Percentiles rank a stretch among this genome's conserved stretches.
Conservation (phyloP, 2,113 vertebrate genomes). For the Cromileptes altivelis region DNA sequence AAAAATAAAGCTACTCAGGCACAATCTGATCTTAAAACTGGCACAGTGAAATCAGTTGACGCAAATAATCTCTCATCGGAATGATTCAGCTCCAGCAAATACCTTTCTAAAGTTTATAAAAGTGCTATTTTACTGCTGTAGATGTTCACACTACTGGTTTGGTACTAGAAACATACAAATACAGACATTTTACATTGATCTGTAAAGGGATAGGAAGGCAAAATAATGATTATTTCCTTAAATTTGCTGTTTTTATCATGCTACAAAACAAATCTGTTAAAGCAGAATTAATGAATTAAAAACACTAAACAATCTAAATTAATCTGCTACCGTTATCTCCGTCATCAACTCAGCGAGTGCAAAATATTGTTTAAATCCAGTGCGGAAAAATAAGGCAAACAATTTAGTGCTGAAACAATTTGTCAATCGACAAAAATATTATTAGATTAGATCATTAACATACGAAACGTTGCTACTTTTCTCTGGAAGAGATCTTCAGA, state of each 20-base stretch:
- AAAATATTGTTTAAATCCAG: conserved; percentile 31
- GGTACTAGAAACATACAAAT: conserved; percentile 25
- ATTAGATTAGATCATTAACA: neutral
- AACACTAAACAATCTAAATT: conserved; percentile 5
- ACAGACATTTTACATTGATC: neutral
- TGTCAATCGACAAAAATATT: neutral
- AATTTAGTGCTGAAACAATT: conserved; percentile 1
- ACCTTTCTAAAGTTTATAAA: neutral
- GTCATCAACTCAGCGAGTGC: conserved; percentile 19
- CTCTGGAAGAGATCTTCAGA: neutral
- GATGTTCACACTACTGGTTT: neutral
- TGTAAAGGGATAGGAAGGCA: conserved; percentile 10
- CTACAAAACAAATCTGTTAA: conserved; percentile 36
- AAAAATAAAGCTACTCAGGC: conserved; percentile 41
- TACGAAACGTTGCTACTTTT: neutral
- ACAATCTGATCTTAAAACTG: conserved; percentile 29
- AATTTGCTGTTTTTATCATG: conserved; percentile 26
- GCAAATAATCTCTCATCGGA: conserved; percentile 13
- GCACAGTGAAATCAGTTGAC: conserved; percentile 63
- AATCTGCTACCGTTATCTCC: neutral
- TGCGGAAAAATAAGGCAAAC: conserved; percentile 50
- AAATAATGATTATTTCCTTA: conserved; percentile 26
- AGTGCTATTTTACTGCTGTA: conserved; percentile 6
- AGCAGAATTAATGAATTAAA: neutral
- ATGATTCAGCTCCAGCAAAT: conserved; percentile 19